These are phyloP conservation scores for Hozukius guyotensis DNA, from an alignment of 2,797 vertebrate species.

Conservation along the genomic window DNA sequence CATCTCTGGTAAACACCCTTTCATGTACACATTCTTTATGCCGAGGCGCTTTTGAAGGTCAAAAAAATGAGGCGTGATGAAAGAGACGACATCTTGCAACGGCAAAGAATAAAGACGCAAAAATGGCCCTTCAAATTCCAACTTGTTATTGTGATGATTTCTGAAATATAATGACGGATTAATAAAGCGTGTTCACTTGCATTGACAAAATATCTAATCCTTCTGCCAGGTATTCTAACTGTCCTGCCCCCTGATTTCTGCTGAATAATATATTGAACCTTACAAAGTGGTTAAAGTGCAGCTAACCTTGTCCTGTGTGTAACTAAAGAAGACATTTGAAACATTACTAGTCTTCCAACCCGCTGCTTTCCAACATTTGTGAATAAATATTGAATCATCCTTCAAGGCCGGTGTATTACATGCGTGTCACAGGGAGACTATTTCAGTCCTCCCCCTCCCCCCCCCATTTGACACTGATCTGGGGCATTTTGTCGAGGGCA, in stretches of 20 bases:
- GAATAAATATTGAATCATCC: constrained; percentile 74
- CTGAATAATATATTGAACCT: constrained; percentile 16
- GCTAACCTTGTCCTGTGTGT: constrained; percentile 20
- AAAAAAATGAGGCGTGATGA: not conserved
- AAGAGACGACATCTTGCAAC: constrained; percentile 1
- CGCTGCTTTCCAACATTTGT: constrained; percentile 51
- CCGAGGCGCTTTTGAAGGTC: constrained; percentile 32
- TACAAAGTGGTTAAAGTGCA: not conserved
- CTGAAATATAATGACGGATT: not conserved
- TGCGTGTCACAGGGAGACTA: constrained; percentile 59
- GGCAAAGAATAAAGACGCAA: not conserved
- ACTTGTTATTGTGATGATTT: not conserved
- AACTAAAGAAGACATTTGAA: constrained; percentile 38
- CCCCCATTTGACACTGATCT: constrained; percentile 64
- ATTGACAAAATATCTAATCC: constrained; percentile 17
- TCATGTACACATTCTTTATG: constrained; percentile 42
- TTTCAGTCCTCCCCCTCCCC: constrained; percentile 54
- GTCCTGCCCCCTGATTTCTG: not conserved
- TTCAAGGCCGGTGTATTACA: constrained; percentile 66
- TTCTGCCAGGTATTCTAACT: not conserved
- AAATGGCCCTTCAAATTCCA: not conserved
- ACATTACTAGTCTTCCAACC: constrained; percentile 28
- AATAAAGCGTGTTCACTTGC: constrained; percentile 8
- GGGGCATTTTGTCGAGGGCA: constrained; percentile 55
- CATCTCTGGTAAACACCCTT: constrained; percentile 47